Conservation (phyloP, 2,113 vertebrate species). For the Melanerpes aurifrons region DNA sequence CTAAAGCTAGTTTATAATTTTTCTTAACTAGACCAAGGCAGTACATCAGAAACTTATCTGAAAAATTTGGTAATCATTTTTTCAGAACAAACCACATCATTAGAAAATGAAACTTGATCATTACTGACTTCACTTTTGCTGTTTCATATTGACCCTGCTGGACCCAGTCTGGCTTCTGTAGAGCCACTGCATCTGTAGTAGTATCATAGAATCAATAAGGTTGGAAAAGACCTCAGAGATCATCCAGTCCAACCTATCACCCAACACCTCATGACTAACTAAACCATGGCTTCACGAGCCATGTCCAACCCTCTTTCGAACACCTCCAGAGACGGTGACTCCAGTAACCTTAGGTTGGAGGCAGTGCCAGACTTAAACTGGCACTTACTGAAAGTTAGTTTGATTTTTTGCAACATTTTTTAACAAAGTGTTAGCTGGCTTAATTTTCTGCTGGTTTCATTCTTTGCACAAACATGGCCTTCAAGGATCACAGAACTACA, state of each 20-base stretch:
- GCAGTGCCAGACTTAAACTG: background rate
- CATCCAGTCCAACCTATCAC: too few relatives aligned
- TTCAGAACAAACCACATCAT: background rate
- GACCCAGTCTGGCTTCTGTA: background rate
- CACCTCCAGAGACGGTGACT: too few relatives aligned
- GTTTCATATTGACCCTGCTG: background rate
- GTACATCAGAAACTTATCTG: background rate
- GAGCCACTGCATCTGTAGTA: background rate
- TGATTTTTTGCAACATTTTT: background rate
- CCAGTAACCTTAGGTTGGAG: background rate
- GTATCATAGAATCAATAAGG: too few relatives aligned
- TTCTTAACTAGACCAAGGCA: background rate
- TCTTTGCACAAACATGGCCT: background rate
- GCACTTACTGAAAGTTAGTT: background rate
- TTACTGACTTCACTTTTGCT: background rate
- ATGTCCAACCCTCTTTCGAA: too few relatives aligned
- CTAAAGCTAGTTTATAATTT: rapidly evolving
- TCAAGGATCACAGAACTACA: background rate
- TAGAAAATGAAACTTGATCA: background rate
- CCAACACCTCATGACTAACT: too few relatives aligned
- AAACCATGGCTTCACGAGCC: too few relatives aligned
- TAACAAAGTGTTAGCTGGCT: background rate
- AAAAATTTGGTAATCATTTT: background rate
- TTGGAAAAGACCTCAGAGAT: too few relatives aligned
- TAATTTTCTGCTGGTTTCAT: background rate